phyloP scores from a whole-genome alignment of 2,888 invertebrate species.

The Tridacna gigas region DNA sequence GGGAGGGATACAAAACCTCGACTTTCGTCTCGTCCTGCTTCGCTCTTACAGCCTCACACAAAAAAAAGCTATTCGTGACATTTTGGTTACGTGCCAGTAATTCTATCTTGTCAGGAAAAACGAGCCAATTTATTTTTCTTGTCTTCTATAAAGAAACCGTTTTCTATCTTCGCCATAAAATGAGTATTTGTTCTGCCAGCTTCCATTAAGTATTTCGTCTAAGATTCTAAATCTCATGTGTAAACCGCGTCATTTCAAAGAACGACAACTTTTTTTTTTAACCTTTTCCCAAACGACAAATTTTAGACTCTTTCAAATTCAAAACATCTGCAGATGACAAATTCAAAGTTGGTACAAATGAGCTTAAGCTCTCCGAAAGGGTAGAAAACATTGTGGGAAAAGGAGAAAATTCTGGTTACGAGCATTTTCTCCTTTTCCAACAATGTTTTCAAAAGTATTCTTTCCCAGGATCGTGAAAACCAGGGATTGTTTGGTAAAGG shows the following conservation, averaged over 20 bases:
- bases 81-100: constrained; percentile 11
- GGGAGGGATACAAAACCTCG: too few relatives aligned
- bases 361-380: too few relatives aligned
- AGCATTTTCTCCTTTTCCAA: background rate
- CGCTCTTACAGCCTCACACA: too few relatives aligned
- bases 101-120: background rate
- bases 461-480: too few relatives aligned
- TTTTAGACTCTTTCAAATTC: too few relatives aligned
- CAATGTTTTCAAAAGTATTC: background rate
- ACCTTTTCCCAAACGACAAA: too few relatives aligned
- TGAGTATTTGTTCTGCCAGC: background rate
- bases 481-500: too few relatives aligned
- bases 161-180: background rate
- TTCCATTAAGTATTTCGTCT: background rate
- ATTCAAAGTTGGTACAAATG: too few relatives aligned
- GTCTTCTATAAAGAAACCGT: background rate
- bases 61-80: background rate
- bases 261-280: too few relatives aligned
- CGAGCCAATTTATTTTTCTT: constrained; percentile 22
- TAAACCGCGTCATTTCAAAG: background rate
- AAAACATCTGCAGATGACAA: too few relatives aligned
- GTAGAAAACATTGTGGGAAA: background rate
- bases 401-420: background rate
- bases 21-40: too few relatives aligned
- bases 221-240: background rate